phyloP scores from a whole-genome alignment of 2,888 invertebrate species.

The Lapara coniferarum region DNA sequence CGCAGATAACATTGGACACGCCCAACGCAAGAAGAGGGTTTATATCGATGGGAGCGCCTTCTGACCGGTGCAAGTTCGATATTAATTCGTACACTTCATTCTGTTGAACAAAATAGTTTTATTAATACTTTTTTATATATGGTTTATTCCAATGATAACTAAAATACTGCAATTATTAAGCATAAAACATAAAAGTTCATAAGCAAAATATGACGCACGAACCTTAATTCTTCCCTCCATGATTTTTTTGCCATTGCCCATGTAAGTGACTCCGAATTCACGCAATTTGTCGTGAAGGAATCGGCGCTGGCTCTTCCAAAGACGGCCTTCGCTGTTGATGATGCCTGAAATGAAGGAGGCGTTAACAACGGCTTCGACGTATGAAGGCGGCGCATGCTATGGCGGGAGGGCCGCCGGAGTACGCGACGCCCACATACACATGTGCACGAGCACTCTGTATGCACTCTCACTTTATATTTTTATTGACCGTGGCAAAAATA shows the following conservation, averaged over 20 bases:
- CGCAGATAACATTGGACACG: conserved; percentile 95
- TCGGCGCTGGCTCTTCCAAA: conserved; percentile 95
- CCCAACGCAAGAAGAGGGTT: conserved; percentile 90
- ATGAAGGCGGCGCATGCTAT: conserved; percentile 63
- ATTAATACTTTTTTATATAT: neutral
- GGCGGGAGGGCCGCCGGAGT: conserved; percentile 51
- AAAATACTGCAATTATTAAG: conserved; percentile 15
- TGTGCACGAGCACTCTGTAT: conserved; percentile 45
- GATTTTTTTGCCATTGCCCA: conserved; percentile 90
- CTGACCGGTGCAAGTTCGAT: conserved; percentile 84
- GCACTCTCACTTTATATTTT: conserved; percentile 27
- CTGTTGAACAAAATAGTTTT: conserved; percentile 56
- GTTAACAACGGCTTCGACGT: conserved; percentile 52
- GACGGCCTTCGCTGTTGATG: conserved; percentile 93
- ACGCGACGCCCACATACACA: conserved; percentile 61
- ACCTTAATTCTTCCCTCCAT: conserved; percentile 95
- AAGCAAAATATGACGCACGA: conserved; percentile 47
- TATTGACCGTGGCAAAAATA: conserved; percentile 2
- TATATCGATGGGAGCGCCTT: conserved; percentile 88
- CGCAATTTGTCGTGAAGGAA: conserved; percentile 94
- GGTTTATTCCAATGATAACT: conserved; percentile 9
- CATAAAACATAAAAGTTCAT: neutral
- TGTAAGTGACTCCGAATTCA: conserved; percentile 94
- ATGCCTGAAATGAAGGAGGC: conserved; percentile 87
- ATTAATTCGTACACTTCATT: conserved; percentile 91